phyloP scores from a whole-genome alignment of 2,797 vertebrate genomes.

The Fundulus diaphanus region DNA sequence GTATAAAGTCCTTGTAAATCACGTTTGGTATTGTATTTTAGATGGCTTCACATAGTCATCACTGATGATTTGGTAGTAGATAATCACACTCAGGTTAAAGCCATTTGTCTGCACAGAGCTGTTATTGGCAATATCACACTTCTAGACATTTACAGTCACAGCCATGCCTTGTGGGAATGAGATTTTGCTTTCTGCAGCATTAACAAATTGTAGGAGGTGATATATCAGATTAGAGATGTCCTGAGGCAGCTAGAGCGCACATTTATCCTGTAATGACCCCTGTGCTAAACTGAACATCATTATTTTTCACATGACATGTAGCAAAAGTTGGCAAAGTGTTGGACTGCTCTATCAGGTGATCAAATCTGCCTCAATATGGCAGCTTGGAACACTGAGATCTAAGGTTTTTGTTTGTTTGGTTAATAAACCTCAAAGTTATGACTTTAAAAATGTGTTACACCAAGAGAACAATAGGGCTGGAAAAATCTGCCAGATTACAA shows the following conservation, averaged over 20 bases:
- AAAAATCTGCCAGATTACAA: neutral
- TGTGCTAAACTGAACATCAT: slow-evolving; percentile 39
- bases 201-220: slow-evolving; percentile 56
- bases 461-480: neutral
- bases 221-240: slow-evolving; percentile 63
- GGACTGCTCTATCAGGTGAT: slow-evolving; percentile 31
- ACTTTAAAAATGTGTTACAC: neutral
- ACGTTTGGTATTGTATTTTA: slow-evolving; percentile 4
- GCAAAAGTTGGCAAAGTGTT: slow-evolving; percentile 36
- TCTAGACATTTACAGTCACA: slow-evolving; percentile 37
- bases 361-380: slow-evolving; percentile 6
- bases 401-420: neutral
- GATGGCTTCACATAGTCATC: slow-evolving; percentile 30
- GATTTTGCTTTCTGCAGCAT: slow-evolving; percentile 45
- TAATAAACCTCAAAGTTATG: neutral
- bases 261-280: slow-evolving; percentile 59
- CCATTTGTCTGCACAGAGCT: slow-evolving; percentile 44
- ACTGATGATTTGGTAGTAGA: slow-evolving; percentile 34
- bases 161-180: slow-evolving; percentile 36
- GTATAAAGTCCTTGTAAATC: neutral
- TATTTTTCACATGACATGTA: slow-evolving; percentile 53
- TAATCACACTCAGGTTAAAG: slow-evolving; percentile 42
- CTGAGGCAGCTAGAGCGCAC: slow-evolving; percentile 53
- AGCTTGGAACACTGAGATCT: neutral
- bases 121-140: slow-evolving; percentile 46